Evolutionary conservation across 2,888 invertebrate genomes (phyloP).

Genomic region (Thumatha senex): DNA sequence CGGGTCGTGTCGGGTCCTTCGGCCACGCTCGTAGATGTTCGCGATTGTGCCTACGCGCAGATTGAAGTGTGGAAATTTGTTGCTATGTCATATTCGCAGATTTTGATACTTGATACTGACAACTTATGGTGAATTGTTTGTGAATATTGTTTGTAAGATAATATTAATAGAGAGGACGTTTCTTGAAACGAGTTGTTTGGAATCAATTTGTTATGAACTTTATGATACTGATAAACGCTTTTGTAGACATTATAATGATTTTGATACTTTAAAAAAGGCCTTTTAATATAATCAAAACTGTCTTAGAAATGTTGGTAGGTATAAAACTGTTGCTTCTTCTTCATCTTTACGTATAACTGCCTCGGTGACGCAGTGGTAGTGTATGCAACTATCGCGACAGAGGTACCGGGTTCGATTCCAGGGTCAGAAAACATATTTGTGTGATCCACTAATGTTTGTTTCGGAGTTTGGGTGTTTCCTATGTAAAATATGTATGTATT

Average conservation of each 20-base stretch:
- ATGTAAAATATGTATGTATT: too few species aligned
- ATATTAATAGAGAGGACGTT: slow-evolving; percentile 40
- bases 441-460: too few species aligned
- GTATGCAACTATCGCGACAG: too few species aligned
- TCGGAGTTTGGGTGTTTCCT: too few species aligned
- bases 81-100: slow-evolving; percentile 45
- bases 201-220: slow-evolving; percentile 15
- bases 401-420: too few species aligned
- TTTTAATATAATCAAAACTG: neutral
- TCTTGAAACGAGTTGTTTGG: slow-evolving; percentile 29
- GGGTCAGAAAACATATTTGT: too few species aligned
- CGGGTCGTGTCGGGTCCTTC: slow-evolving; percentile 52
- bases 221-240: slow-evolving; percentile 10
- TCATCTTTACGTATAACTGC: too few species aligned
- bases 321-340: too few species aligned
- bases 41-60: slow-evolving; percentile 59
- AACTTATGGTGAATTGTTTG: slow-evolving; percentile 43
- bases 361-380: too few species aligned
- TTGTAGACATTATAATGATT: neutral
- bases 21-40: slow-evolving; percentile 43
- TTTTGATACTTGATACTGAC: slow-evolving; percentile 40
- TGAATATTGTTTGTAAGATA: slow-evolving; percentile 36
- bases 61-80: slow-evolving; percentile 48
- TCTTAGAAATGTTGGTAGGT: too few species aligned
- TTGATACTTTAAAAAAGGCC: neutral